These are phyloP conservation scores for Geodia barretti DNA, from an alignment of 37 sponge, comb jelly and placozoan species.

Conservation along the genomic window DNA sequence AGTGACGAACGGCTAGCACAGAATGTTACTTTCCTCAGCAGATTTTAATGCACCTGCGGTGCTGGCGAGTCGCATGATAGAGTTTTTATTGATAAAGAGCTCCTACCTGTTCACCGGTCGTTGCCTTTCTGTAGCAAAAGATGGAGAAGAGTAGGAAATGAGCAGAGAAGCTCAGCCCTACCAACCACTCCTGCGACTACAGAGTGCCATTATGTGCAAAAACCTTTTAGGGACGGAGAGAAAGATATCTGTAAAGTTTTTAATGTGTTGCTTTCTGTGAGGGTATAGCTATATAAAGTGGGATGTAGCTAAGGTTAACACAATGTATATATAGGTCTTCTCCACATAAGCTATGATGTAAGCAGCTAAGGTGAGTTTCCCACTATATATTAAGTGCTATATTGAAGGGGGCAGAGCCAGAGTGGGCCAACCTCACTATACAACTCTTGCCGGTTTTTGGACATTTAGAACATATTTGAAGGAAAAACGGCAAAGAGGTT, in stretches of 20 bases:
- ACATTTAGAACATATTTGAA: too few species aligned
- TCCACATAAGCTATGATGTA: too few species aligned
- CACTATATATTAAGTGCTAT: too few species aligned
- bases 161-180: constrained; percentile 79
- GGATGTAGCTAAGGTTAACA: too few species aligned
- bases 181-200: constrained; percentile 93
- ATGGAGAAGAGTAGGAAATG: constrained; percentile 71
- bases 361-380: too few species aligned
- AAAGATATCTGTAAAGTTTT: too few species aligned
- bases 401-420: too few species aligned
- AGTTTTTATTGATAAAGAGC: not conserved
- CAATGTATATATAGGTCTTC: too few species aligned
- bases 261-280: not conserved
- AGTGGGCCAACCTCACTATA: too few species aligned
- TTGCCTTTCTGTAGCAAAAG: constrained; percentile 45
- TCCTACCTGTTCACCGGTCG: constrained; percentile 8
- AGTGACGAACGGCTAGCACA: not conserved
- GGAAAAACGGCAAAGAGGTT: too few species aligned
- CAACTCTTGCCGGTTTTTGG: too few species aligned
- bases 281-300: not conserved
- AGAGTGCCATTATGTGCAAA: not conserved
- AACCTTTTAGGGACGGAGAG: too few species aligned
- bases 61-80: not conserved
- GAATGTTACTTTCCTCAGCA: not conserved
- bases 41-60: not conserved